Conservation (phyloP, 2,888 invertebrate species). For the Drosophila sordidula region DNA sequence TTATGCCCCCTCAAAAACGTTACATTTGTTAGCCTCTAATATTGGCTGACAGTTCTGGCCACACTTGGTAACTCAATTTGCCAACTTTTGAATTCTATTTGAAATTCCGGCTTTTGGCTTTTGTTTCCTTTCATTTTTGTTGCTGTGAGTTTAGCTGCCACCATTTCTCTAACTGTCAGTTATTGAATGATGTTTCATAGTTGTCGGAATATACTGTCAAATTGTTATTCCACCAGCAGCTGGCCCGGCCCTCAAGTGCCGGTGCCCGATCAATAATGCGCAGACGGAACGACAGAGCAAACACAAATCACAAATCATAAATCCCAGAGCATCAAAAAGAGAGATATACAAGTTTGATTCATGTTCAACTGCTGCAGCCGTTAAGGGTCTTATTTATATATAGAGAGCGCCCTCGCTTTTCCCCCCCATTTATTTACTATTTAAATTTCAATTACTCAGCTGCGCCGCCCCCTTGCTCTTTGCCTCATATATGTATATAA, state of each 20-base stretch:
- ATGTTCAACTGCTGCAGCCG: constrained; percentile 3
- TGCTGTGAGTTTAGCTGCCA: constrained; percentile 4
- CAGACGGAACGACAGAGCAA: constrained; percentile 27
- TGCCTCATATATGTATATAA: constrained; percentile 19
- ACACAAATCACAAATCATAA: constrained; percentile 45
- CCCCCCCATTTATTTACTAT: constrained; percentile 60
- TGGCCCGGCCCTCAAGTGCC: background rate
- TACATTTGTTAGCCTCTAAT: constrained; percentile 60
- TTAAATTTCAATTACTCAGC: constrained; percentile 73
- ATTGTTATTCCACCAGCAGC: constrained; percentile 26
- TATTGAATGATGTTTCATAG: constrained; percentile 21
- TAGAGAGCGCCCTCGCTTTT: background rate
- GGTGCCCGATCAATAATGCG: constrained; percentile 24
- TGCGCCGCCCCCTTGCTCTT: background rate
- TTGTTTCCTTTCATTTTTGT: background rate
- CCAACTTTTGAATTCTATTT: constrained; percentile 35
- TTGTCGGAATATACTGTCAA: constrained; percentile 44
- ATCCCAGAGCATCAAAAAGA: constrained; percentile 7
- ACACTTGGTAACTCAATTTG: constrained; percentile 44
- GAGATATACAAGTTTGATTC: constrained; percentile 12
- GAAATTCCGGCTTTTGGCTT: constrained; percentile 9
- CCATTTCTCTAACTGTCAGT: constrained; percentile 36
- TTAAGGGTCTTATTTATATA: constrained; percentile 3
- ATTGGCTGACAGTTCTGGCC: constrained; percentile 48
- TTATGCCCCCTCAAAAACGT: constrained; percentile 47